Conservation (phyloP, 1,140 invertebrate genomes). For the Aradophagus sp. region DNA sequence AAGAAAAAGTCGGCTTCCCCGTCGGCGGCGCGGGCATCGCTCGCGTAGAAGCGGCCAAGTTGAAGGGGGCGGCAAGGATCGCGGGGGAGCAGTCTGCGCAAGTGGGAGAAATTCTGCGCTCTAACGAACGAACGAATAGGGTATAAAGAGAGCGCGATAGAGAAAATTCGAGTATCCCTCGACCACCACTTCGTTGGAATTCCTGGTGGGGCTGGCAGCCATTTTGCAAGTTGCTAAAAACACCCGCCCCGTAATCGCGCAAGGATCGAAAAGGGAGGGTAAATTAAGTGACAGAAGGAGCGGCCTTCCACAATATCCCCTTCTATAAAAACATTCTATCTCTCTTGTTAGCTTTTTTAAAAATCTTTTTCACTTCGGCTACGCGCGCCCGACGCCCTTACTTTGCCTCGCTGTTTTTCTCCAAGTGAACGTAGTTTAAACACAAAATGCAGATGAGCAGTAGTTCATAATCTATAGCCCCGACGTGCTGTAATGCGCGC, state of each 20-base stretch:
- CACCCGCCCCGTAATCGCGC: constrained; percentile 72
- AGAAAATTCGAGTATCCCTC: constrained; percentile 71
- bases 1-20: constrained; percentile 52
- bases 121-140: constrained; percentile 67
- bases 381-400: constrained; percentile 52
- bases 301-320: constrained; percentile 60
- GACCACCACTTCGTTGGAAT: constrained; percentile 58
- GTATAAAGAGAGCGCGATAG: constrained; percentile 73
- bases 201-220: constrained; percentile 71
- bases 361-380: constrained; percentile 58
- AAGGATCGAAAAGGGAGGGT: constrained; percentile 61
- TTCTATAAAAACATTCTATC: constrained; percentile 59
- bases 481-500: constrained; percentile 31
- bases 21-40: constrained; percentile 23
- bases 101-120: constrained; percentile 60
- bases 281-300: constrained; percentile 60
- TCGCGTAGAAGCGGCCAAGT: constrained; percentile 46
- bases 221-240: constrained; percentile 75
- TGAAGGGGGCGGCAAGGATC: constrained; percentile 52
- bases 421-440: constrained; percentile 67
- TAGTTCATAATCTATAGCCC: constrained; percentile 61
- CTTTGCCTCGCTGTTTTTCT: constrained; percentile 58
- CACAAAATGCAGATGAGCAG: constrained; percentile 73
- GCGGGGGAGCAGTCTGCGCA: constrained; percentile 26
- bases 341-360: constrained; percentile 60